These are phyloP conservation scores for Otolemur crassicaudatus DNA, from an alignment of 2,797 vertebrate genomes.

Conservation along the genomic window DNA sequence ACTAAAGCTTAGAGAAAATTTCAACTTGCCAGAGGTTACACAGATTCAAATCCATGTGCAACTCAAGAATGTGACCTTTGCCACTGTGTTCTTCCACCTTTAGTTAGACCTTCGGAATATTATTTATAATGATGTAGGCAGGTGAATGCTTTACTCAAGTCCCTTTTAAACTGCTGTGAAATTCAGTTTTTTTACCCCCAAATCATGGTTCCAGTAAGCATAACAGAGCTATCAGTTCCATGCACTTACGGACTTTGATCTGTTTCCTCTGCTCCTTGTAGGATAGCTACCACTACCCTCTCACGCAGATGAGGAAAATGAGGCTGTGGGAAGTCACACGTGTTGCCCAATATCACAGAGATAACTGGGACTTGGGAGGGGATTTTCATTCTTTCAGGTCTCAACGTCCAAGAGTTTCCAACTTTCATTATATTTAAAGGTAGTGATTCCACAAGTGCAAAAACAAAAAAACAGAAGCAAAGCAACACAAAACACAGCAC, in stretches of 20 bases:
- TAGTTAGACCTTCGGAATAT: background rate
- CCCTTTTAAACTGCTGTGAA: background rate
- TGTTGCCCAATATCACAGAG: background rate
- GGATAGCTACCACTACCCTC: too few species aligned
- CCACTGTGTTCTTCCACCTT: background rate
- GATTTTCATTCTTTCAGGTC: background rate
- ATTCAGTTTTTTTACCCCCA: slow-evolving; percentile 26
- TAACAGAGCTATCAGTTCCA: background rate
- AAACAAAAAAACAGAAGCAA: background rate
- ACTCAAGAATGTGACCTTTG: background rate
- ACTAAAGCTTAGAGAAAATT: background rate
- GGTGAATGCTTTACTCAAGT: background rate
- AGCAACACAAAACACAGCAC: background rate
- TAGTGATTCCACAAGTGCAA: background rate
- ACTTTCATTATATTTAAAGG: background rate
- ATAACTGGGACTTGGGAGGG: background rate
- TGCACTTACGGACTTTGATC: background rate
- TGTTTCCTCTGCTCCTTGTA: background rate
- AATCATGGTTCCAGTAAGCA: background rate
- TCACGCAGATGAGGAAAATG: background rate
- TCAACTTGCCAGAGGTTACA: background rate
- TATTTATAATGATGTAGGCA: background rate
- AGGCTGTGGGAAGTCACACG: background rate
- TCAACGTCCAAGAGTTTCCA: background rate
- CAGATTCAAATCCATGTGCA: background rate